Conservation (phyloP, 2,797 vertebrate genomes). For the Tenualosa ilisha region DNA sequence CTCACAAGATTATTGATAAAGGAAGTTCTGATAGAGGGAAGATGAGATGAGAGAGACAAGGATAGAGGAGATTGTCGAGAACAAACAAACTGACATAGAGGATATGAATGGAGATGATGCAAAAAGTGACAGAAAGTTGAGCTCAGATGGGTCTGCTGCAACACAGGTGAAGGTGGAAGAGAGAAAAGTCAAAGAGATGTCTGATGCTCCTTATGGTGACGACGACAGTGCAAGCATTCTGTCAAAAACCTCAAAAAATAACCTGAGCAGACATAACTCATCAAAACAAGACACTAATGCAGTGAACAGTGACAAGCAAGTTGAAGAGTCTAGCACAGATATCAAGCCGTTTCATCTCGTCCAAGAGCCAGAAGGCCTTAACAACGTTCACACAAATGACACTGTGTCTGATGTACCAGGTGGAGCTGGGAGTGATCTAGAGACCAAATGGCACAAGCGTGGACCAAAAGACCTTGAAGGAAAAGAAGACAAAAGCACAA, state of each 20-base stretch:
- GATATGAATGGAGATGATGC: neutral
- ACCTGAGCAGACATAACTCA: slow-evolving; percentile 19
- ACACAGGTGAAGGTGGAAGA: slow-evolving; percentile 17
- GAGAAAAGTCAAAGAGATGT: neutral
- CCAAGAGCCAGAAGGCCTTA: neutral
- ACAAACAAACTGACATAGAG: slow-evolving; percentile 30
- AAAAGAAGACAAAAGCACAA: slow-evolving; percentile 15
- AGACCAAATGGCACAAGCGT: neutral
- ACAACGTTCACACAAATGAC: neutral
- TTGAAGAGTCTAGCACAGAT: slow-evolving; percentile 20
- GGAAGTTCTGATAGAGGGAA: neutral
- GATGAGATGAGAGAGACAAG: neutral
- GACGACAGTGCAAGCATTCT: neutral
- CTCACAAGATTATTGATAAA: neutral
- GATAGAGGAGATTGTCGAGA: slow-evolving; percentile 32
- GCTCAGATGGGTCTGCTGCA: slow-evolving; percentile 37
- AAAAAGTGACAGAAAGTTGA: slow-evolving; percentile 29
- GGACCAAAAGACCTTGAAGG: neutral
- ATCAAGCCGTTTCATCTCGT: neutral
- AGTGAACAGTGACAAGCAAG: slow-evolving; percentile 49
- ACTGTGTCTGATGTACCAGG: neutral
- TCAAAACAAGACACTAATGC: slow-evolving; percentile 51
- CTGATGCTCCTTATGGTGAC: slow-evolving; percentile 30
- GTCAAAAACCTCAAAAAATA: slow-evolving; percentile 9
- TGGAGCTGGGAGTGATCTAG: neutral